Evolutionary conservation across 2,888 invertebrate genomes (phyloP).

Genomic region (Agrotis clavis): DNA sequence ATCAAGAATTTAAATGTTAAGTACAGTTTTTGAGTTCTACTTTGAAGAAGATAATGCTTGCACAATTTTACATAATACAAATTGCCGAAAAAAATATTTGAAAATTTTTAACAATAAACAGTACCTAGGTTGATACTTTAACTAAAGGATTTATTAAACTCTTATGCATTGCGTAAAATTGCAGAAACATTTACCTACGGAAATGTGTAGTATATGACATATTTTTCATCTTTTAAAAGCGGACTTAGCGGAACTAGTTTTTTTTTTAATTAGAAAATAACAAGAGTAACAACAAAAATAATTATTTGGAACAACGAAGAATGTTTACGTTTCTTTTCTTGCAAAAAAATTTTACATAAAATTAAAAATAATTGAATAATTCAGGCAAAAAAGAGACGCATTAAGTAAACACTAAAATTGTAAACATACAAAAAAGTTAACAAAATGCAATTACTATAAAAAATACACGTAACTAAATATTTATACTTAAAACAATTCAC

Average conservation of each 20-base stretch:
- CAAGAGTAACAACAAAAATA: not conserved
- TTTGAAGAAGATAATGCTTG: not conserved
- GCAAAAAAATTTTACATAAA: too few relatives aligned
- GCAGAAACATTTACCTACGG: not conserved
- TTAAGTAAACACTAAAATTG: too few relatives aligned
- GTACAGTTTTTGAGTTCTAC: not conserved
- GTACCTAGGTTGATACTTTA: too few relatives aligned
- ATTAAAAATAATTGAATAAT: not conserved
- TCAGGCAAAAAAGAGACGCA: too few relatives aligned
- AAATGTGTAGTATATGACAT: not conserved
- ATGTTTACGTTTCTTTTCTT: not conserved
- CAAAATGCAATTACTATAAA: not conserved
- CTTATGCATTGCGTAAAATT: not conserved
- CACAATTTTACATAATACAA: constrained; percentile 3
- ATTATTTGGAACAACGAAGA: not conserved
- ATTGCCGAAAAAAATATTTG: too few relatives aligned
- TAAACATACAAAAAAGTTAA: not conserved
- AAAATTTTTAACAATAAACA: too few relatives aligned
- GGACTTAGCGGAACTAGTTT: not conserved
- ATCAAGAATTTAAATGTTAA: constrained; percentile 19
- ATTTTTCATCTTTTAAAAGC: not conserved
- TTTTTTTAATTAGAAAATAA: not conserved
- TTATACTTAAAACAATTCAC: not conserved
- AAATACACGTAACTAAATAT: not conserved
- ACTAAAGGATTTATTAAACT: too few relatives aligned